phyloP scores from a whole-genome alignment of 2,888 invertebrate genomes.

The Rhodophaea formosa region DNA sequence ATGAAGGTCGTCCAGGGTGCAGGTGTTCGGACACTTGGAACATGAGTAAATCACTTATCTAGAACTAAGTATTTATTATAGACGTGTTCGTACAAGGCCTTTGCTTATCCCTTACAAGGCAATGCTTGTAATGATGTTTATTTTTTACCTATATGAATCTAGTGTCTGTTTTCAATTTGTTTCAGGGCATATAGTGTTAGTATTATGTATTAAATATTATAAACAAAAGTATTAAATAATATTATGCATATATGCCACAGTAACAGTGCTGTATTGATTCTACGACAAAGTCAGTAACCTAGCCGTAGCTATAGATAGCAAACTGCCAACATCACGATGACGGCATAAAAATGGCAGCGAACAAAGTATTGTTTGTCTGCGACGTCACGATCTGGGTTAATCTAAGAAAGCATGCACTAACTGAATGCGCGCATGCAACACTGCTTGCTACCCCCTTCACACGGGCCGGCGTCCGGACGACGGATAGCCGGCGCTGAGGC shows the following conservation, averaged over 20 bases:
- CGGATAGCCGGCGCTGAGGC: not conserved
- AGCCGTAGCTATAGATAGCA: no score
- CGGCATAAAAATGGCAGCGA: conserved; percentile 4
- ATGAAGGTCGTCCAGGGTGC: no score
- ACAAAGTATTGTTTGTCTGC: not conserved
- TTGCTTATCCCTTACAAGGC: no score
- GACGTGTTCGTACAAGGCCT: no score
- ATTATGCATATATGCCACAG: not conserved
- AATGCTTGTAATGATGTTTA: no score
- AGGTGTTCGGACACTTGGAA: no score
- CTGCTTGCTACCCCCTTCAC: not conserved
- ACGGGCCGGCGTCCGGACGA: not conserved
- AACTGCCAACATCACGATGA: not conserved
- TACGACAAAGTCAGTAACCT: not conserved
- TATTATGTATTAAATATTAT: no score
- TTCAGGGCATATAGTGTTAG: no score
- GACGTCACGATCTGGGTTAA: conserved; percentile 7
- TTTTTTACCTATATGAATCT: no score
- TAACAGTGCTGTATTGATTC: not conserved
- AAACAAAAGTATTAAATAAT: not conserved
- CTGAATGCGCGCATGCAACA: not conserved
- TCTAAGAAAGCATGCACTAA: conserved; percentile 10
- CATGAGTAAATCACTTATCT: no score
- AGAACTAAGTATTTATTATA: no score
- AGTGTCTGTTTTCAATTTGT: no score